Conservation (phyloP, 1,140 invertebrate genomes). For the Drosophila ohnishii region DNA sequence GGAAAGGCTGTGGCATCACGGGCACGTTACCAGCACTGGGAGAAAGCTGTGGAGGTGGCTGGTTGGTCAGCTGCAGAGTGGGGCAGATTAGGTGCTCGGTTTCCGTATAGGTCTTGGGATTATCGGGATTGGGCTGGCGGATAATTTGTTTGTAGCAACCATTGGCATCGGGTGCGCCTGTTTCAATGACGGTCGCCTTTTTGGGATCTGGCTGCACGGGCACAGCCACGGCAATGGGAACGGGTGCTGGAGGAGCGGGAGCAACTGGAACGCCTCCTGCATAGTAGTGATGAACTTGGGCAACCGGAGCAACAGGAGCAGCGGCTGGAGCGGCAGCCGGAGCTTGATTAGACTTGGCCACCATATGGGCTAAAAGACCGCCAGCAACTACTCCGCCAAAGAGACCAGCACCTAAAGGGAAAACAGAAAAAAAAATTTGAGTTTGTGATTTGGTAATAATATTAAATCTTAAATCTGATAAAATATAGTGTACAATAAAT, state of each 20-base stretch:
- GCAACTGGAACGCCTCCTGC: neutral
- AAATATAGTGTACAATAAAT: neutral
- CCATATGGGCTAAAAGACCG: conserved; percentile 34
- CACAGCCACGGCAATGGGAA: conserved; percentile 9
- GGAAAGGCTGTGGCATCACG: conserved; percentile 45
- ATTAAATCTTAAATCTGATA: neutral
- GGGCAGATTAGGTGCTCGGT: conserved; percentile 63
- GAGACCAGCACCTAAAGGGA: conserved; percentile 46
- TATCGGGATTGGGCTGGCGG: conserved; percentile 44
- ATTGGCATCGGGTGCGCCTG: conserved; percentile 40
- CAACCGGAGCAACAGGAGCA: conserved; percentile 24
- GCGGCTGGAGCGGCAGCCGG: conserved; percentile 23
- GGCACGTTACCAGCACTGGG: conserved; percentile 22
- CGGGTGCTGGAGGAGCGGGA: neutral
- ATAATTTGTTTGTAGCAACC: conserved; percentile 65
- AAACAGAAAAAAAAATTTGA: neutral
- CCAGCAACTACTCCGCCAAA: conserved; percentile 60
- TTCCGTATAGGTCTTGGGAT: conserved; percentile 54
- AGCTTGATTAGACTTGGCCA: conserved; percentile 19
- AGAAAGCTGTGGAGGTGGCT: conserved; percentile 19
- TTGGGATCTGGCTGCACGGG: conserved; percentile 14
- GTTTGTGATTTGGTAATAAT: no score
- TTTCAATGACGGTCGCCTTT: conserved; percentile 50
- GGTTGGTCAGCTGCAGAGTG: conserved; percentile 22
- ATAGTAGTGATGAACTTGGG: conserved; percentile 41